Conservation (phyloP, 2,797 vertebrate genomes). For the Lerista edwardsae region DNA sequence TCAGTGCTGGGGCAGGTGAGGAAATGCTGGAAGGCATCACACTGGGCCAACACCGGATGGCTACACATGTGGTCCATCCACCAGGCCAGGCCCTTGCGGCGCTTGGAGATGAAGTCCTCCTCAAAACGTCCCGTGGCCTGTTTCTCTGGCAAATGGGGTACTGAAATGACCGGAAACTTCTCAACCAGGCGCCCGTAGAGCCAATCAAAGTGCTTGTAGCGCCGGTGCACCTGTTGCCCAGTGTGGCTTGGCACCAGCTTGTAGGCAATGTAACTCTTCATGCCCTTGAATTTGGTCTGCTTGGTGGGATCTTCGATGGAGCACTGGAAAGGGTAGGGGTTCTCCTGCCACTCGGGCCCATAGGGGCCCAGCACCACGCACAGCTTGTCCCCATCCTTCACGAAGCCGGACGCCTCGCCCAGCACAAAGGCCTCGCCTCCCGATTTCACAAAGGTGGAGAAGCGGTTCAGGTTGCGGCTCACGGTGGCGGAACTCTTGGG, state of each 20-base stretch:
- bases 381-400: slow-evolving; percentile 95
- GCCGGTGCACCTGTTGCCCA: slow-evolving; percentile 88
- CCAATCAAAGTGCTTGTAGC: slow-evolving; percentile 99
- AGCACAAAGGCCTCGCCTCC: slow-evolving; percentile 96
- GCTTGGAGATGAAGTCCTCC: slow-evolving; percentile 98
- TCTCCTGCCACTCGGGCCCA: slow-evolving; percentile 96
- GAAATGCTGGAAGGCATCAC: slow-evolving; percentile 97
- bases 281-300: slow-evolving; percentile 98
- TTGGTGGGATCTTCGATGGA: slow-evolving; percentile 97
- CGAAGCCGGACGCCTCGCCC: slow-evolving; percentile 90
- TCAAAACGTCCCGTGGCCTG: slow-evolving; percentile 97
- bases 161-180: slow-evolving; percentile 96
- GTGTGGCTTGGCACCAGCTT: slow-evolving; percentile 94
- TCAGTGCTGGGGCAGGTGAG: slow-evolving; percentile 89
- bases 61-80: slow-evolving; percentile 99
- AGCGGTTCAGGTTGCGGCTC: slow-evolving; percentile 93
- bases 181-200: slow-evolving; percentile 91
- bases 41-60: slow-evolving; percentile 91
- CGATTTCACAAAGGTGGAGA: slow-evolving; percentile 96
- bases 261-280: slow-evolving; percentile 99
- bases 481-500: slow-evolving; percentile 92
- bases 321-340: slow-evolving; percentile 93
- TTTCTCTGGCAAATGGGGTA: slow-evolving; percentile 97
- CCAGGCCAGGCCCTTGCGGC: slow-evolving; percentile 93
- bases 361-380: slow-evolving; percentile 89